Conservation (phyloP, 2,888 invertebrate species). For the Plutella xylostella region DNA sequence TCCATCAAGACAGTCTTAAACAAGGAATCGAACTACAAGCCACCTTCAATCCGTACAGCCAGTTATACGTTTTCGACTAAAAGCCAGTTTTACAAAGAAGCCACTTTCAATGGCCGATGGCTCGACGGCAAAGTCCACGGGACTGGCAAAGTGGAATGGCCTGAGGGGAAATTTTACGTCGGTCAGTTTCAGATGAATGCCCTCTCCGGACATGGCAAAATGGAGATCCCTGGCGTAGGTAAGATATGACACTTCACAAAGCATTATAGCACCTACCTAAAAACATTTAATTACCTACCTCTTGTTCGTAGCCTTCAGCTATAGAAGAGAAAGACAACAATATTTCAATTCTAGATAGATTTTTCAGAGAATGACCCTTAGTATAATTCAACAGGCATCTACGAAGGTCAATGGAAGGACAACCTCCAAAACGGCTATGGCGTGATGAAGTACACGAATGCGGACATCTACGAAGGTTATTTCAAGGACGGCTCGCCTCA, state of each 20-base stretch:
- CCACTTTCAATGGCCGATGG: constrained; percentile 86
- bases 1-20: constrained; percentile 78
- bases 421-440: constrained; percentile 88
- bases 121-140: constrained; percentile 86
- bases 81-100: constrained; percentile 78
- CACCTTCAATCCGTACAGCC: constrained; percentile 79
- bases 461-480: constrained; percentile 87
- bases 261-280: no score
- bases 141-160: constrained; percentile 83
- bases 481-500: constrained; percentile 87
- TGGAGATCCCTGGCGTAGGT: constrained; percentile 74
- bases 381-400: constrained; percentile 62
- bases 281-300: no score
- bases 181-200: constrained; percentile 83
- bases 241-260: constrained; percentile 30
- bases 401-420: constrained; percentile 86
- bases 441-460: constrained; percentile 78
- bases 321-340: no score
- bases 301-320: no score
- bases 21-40: constrained; percentile 71
- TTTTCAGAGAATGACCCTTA: no score
- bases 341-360: no score
- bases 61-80: constrained; percentile 78
- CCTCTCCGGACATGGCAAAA: constrained; percentile 78
- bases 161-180: constrained; percentile 82